Conservation (phyloP, 2,113 vertebrate species). For the Zeus faber region DNA sequence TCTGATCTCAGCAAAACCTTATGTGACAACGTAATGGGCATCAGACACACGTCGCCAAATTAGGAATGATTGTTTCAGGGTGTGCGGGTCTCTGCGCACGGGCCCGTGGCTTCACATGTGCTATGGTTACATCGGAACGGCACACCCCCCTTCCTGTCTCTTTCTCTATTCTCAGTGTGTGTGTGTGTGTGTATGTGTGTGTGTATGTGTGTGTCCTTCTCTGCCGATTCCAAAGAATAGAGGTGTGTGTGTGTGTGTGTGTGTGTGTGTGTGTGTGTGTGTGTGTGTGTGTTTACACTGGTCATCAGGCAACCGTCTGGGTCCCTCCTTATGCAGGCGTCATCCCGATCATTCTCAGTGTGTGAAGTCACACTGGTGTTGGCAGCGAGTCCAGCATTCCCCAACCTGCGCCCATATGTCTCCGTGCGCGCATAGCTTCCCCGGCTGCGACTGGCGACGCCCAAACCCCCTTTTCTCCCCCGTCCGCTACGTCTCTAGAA, state of each 20-base stretch:
- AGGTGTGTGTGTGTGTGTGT: constrained; percentile 20
- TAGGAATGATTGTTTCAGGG: no score
- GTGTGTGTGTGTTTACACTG: constrained; percentile 23
- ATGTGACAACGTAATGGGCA: no score
- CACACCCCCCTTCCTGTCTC: no score
- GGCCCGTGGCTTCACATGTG: no score
- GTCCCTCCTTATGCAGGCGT: constrained; percentile 50
- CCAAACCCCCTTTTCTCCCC: no score
- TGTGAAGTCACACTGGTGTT: constrained; percentile 68
- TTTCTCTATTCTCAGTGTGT: constrained; percentile 22
- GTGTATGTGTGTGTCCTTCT: constrained; percentile 1
- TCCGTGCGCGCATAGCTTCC: constrained; percentile 9
- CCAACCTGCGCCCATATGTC: constrained; percentile 1
- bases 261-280: constrained; percentile 19
- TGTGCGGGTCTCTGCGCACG: no score
- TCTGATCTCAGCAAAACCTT: no score
- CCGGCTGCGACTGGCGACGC: no score
- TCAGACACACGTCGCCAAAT: no score
- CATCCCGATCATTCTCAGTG: constrained; percentile 61
- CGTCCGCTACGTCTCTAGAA: no score
- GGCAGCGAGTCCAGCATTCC: constrained; percentile 52
- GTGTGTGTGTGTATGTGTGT: background rate
- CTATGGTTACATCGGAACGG: no score
- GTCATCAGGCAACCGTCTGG: constrained; percentile 63
- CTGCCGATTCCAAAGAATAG: constrained; percentile 32